A percentile compares a stretch with the other conserved stretches of the same genome.
phyloP scores from a whole-genome alignment of 2,113 vertebrate genomes.

The Vireo altiloquus region DNA sequence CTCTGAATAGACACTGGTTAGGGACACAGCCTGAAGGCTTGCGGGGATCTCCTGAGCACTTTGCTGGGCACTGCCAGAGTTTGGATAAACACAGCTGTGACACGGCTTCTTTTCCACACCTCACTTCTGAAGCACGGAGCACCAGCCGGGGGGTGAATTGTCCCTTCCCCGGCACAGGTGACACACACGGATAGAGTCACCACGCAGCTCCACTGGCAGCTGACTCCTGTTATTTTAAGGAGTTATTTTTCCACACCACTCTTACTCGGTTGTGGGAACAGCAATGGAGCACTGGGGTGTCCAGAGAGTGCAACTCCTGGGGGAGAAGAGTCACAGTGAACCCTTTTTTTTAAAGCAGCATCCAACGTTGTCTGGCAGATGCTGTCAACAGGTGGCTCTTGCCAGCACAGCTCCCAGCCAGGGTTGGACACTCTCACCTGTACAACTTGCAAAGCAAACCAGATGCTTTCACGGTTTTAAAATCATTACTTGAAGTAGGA shows the following conservation, averaged over 20 bases:
- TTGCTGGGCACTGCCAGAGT: background rate
- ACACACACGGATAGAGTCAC: fast-evolving
- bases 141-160: fast-evolving
- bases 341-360: background rate
- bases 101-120: fast-evolving
- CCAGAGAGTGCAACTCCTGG: fast-evolving
- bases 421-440: background rate
- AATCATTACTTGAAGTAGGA: background rate
- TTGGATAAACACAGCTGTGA: too few relatives aligned
- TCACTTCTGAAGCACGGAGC: background rate
- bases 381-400: background rate
- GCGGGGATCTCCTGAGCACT: fast-evolving
- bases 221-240: too few relatives aligned
- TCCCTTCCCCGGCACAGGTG: background rate
- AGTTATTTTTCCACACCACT: fast-evolving
- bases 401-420: background rate
- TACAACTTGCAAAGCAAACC: background rate
- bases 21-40: background rate
- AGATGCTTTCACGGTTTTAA: background rate
- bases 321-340: background rate
- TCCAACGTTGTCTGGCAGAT: fast-evolving
- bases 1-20: fast-evolving
- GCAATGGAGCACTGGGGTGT: fast-evolving
- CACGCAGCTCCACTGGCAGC: fast-evolving
- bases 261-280: background rate